Conservation (phyloP, 1,140 invertebrate genomes). For the Temnothorax longispinosus region DNA sequence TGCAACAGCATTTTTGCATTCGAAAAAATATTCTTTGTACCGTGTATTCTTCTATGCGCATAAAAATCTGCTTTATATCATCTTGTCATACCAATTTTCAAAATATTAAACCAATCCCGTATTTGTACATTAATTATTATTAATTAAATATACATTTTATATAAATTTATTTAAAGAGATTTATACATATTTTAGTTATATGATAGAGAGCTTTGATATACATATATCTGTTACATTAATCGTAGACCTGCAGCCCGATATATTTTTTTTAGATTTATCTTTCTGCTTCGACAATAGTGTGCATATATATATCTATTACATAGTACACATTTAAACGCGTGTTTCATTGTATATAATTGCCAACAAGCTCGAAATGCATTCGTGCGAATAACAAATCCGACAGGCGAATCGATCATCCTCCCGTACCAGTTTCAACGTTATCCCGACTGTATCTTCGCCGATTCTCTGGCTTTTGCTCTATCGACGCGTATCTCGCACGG, state of each 20-base stretch:
- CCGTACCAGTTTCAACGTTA: not conserved
- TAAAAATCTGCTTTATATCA: not conserved
- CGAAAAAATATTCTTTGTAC: not conserved
- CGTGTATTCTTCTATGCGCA: not conserved
- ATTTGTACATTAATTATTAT: not conserved
- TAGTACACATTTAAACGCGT: not conserved
- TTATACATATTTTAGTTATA: not conserved
- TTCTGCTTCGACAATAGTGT: not conserved
- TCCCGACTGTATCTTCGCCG: not conserved
- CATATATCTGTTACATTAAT: not conserved
- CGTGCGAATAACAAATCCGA: conserved; percentile 15
- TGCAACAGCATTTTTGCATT: not conserved
- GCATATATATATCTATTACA: not conserved
- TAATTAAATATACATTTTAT: not conserved
- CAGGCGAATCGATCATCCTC: not conserved
- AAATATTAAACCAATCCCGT: not conserved
- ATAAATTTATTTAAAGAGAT: not conserved
- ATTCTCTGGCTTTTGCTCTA: not conserved
- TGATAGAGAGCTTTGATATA: not conserved
- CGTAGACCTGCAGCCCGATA: not conserved
- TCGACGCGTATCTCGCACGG: not conserved
- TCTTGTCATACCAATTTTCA: not conserved
- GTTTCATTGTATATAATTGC: not conserved
- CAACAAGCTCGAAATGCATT: conserved; percentile 21
- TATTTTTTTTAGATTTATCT: not conserved